A percentile compares a stretch with the other conserved stretches of the same genome.
Evolutionary conservation across 1,140 invertebrate species (phyloP).

Genomic region (Mamestra configurata): DNA sequence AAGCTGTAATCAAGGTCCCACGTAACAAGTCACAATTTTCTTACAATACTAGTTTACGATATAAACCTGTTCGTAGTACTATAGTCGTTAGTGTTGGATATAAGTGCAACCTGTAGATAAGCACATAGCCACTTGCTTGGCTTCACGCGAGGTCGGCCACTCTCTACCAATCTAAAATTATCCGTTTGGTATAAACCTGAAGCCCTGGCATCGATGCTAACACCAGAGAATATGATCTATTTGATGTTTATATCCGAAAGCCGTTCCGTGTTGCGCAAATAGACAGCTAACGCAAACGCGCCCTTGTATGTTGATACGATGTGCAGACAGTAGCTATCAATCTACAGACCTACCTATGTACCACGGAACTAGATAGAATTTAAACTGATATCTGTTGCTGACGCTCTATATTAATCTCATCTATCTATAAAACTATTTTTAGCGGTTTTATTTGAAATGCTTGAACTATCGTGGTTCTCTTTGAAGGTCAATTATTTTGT

Average conservation of each 20-base stretch:
- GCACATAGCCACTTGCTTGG: conserved; percentile 46
- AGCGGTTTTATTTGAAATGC: conserved; percentile 1
- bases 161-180: conserved; percentile 58
- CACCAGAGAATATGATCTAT: conserved; percentile 41
- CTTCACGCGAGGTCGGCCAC: conserved; percentile 54
- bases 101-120: conserved; percentile 49
- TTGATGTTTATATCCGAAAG: conserved; percentile 51
- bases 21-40: not conserved
- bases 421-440: not conserved
- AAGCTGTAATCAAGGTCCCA: not conserved
- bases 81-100: conserved; percentile 16
- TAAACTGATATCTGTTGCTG: conserved; percentile 21
- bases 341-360: conserved; percentile 4
- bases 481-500: conserved; percentile 28
- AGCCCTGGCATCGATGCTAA: conserved; percentile 48
- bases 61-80: conserved; percentile 7
- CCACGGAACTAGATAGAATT: not conserved
- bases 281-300: conserved; percentile 19
- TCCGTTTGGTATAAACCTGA: conserved; percentile 51
- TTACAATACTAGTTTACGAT: not conserved
- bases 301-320: conserved; percentile 22
- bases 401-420: not conserved
- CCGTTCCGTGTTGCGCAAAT: conserved; percentile 38
- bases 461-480: conserved; percentile 2
- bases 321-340: conserved; percentile 14